Base-by-base conservation (phyloP, 2,113 vertebrate species). In the Hydrochoerus hydrochaeris region DNA sequence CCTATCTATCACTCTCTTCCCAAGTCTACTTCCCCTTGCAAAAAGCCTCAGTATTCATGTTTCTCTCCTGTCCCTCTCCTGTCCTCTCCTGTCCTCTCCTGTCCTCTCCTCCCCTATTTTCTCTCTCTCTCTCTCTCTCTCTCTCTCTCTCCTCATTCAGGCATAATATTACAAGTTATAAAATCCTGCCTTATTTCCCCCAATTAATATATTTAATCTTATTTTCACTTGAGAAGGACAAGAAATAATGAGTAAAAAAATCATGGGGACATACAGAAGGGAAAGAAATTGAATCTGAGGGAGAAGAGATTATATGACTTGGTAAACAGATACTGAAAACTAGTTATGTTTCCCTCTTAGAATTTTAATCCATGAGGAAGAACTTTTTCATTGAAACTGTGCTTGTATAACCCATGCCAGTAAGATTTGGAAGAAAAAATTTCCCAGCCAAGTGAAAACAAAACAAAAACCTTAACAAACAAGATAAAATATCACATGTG, bases 391-490 rank as follows among this genome's bases (percentile, higher is more conserved):
- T 89, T 46, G 54, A 97, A 73, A 65, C 35, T 77, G 16, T 90
- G 32, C 77, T 91, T 96, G 14, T 60, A 35, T 92, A 95, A 93
- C 60, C 3, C 71, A 82, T 77, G 32, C 20, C 7, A 82, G 80
- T 93, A 87, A 96, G 78, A 93, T 95, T 97, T 96, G 94, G 88
- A 93, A 94, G 85, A 46, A 95, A 94, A 90, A 82, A 0, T 35
- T 60, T 84, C 63, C 54, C 52, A 90, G 24, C 44, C 46, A 94
- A 92, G 16, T 62, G 87, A 88, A 95, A 83, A 57, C 28, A 77
- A 96, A 94, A 54, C 35, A 91, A 46, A 86, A 44, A 85, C 20
- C 69, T 41, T n/a, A 85, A 69, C 67, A 7, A 78, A 49, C 41
- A 80, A 52, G 11, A 81, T 6, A 63, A 46, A 86, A 82, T 20